Conservation (phyloP, 2,113 vertebrate species). For the Salvelinus alpinus region DNA sequence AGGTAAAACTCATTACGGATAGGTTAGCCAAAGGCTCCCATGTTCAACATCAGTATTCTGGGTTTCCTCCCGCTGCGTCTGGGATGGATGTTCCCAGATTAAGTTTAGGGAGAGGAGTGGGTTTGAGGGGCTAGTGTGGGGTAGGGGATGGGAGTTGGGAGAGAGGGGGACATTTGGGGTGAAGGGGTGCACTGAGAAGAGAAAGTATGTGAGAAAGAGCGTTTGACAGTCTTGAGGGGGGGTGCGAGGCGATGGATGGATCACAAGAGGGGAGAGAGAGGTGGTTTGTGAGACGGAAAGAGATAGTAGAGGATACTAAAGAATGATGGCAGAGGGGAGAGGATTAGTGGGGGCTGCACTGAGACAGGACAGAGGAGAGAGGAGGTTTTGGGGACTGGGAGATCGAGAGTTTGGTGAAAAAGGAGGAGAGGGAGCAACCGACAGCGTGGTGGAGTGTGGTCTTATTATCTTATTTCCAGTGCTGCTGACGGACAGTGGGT, state of each 20-base stretch:
- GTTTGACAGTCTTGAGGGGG: background rate
- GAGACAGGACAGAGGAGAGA: too few species aligned
- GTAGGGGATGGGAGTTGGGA: background rate
- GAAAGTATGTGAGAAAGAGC: slow-evolving; percentile 9
- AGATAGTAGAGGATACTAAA: background rate
- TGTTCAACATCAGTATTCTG: slow-evolving; percentile 39
- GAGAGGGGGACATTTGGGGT: background rate
- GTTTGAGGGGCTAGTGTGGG: background rate
- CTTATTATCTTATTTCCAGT: slow-evolving; percentile 40
- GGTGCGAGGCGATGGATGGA: background rate
- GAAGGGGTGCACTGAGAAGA: background rate
- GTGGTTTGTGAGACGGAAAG: background rate
- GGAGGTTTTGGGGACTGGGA: background rate
- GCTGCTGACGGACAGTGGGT: slow-evolving; percentile 33
- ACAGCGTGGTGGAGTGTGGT: background rate
- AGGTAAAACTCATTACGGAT: slow-evolving; percentile 55
- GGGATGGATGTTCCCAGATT: slow-evolving; percentile 25
- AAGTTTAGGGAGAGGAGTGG: slow-evolving; percentile 25
- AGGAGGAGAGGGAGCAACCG: slow-evolving; percentile 8
- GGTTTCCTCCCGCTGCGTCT: slow-evolving; percentile 18
- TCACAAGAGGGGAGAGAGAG: background rate
- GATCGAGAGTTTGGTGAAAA: slow-evolving; percentile 13
- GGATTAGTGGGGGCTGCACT: too few species aligned
- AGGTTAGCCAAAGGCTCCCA: slow-evolving; percentile 39
- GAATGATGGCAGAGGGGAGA: too few species aligned